Base-by-base conservation (phyloP, 2,888 invertebrate species). In the Drosophila neutralis region DNA sequence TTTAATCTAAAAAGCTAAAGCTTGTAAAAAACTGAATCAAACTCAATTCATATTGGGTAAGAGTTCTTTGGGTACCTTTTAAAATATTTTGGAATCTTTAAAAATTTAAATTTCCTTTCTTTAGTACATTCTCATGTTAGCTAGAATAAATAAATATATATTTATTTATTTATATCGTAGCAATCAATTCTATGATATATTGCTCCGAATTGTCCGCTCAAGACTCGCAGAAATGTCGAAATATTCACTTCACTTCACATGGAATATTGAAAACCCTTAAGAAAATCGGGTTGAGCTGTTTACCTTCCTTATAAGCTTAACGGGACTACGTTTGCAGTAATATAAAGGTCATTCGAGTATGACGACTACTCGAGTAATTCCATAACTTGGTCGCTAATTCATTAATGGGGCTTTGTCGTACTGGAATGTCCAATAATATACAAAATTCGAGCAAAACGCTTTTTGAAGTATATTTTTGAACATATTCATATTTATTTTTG, bases 21-120 rank as follows among this genome's bases (percentile, higher is more conserved):
- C 15, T 15, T 36, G 15, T n/a, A 5, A n/a, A 4, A 38, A 38
- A n/a, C 1, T 2, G 1, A 40, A 40, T n/a, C n/a, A n/a, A 21
- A 40, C n/a, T 40, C 11, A n/a, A 11, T 40, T 24, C 24, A 2
- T 24, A 24, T 24, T 10, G 10, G 1, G 4, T 4, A n/a, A 33
- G 10, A 11, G 33, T 33, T 0, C 33, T 33, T 40, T 10, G 4
- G 1, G 4, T 4, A 40, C n/a, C 40, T n/a, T 40, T 4, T 8
- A n/a, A n/a, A 10, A 10, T 10, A 10, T 4, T n/a, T n/a, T 1
- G 10, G 2, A 1, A 10, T 4, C n/a, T n/a, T 2, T n/a, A 10
- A 1, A 2, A 40, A 40, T n/a, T 0, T 0, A 0, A 4, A n/a
- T 40, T n/a, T 40, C 4, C 10, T 1, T 1, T 10, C n/a, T n/a